Conservation (phyloP, 2,888 invertebrate genomes). For the Cephus runcator region DNA sequence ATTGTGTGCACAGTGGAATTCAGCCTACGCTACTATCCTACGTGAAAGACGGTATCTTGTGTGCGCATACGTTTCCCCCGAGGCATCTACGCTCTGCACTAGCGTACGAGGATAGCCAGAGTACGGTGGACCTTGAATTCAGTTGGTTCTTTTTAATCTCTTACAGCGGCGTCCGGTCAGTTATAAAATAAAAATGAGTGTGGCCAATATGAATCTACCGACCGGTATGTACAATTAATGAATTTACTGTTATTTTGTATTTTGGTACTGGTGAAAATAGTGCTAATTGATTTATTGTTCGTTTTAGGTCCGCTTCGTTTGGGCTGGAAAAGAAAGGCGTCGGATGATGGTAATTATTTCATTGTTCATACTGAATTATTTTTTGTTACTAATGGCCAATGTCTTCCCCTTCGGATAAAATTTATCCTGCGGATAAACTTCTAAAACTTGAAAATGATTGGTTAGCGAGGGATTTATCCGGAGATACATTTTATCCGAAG, state of each 20-base stretch:
- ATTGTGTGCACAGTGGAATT: background rate
- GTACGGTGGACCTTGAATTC: conserved; percentile 34
- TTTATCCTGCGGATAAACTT: too few species aligned
- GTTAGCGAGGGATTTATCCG: too few species aligned
- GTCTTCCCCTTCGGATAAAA: too few species aligned
- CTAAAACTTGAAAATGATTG: too few species aligned
- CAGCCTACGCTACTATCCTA: background rate
- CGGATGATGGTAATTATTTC: conserved; percentile 29
- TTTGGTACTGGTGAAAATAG: background rate
- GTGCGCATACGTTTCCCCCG: conserved; percentile 13
- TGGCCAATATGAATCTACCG: conserved; percentile 28
- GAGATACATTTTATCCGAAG: too few species aligned
- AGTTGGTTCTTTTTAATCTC: conserved; percentile 8
- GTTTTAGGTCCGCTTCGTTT: conserved; percentile 23
- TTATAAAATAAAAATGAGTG: conserved; percentile 22
- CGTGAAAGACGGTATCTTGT: background rate
- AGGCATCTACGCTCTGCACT: conserved; percentile 19
- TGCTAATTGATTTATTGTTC: conserved; percentile 3
- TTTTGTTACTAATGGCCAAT: background rate
- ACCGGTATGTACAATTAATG: conserved; percentile 26
- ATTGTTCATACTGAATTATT: background rate
- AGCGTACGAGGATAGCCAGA: conserved; percentile 12
- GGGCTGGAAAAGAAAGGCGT: conserved; percentile 31
- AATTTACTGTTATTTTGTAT: conserved; percentile 6
- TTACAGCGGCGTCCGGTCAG: background rate